Evolutionary conservation across 2,888 invertebrate genomes (phyloP).

Genomic region (Eristalis intricaria): DNA sequence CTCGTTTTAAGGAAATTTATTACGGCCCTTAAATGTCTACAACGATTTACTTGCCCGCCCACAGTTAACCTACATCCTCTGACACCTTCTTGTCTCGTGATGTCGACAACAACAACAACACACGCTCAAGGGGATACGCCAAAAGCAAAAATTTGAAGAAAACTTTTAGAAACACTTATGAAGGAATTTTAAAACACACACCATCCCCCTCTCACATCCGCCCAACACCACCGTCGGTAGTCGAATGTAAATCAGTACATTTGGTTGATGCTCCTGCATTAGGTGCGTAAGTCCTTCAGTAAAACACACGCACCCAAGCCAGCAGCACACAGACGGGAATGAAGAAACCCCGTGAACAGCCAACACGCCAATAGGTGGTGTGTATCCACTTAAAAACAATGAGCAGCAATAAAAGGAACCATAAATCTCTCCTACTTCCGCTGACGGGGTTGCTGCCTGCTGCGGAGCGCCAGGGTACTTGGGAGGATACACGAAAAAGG

Average conservation of each 20-base stretch:
- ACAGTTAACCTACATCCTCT: conserved; percentile 36
- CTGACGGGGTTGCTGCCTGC: conserved; percentile 32
- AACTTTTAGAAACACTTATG: conserved; percentile 67
- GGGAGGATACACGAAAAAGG: conserved; percentile 43
- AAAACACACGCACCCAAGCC: not conserved
- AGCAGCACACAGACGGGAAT: too few relatives aligned
- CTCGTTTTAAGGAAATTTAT: conserved; percentile 70
- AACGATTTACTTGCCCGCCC: conserved; percentile 60
- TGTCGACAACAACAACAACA: not conserved
- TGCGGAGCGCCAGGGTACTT: conserved; percentile 34
- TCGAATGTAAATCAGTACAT: conserved; percentile 42
- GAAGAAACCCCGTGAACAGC: conserved; percentile 12
- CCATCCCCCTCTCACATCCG: not conserved
- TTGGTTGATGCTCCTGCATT: conserved; percentile 21
- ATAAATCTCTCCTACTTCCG: conserved; percentile 63
- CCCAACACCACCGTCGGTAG: not conserved
- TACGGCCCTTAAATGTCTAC: conserved; percentile 61
- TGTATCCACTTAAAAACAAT: conserved; percentile 57
- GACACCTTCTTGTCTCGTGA: not conserved
- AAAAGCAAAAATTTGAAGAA: conserved; percentile 11
- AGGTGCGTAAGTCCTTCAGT: conserved; percentile 43
- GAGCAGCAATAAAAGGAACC: conserved; percentile 63
- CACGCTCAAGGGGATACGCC: not conserved
- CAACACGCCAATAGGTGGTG: conserved; percentile 30
- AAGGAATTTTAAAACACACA: conserved; percentile 60